Evolutionary conservation across 2,113 vertebrate genomes (phyloP).

Genomic region (Nerophis lumbriciformis): DNA sequence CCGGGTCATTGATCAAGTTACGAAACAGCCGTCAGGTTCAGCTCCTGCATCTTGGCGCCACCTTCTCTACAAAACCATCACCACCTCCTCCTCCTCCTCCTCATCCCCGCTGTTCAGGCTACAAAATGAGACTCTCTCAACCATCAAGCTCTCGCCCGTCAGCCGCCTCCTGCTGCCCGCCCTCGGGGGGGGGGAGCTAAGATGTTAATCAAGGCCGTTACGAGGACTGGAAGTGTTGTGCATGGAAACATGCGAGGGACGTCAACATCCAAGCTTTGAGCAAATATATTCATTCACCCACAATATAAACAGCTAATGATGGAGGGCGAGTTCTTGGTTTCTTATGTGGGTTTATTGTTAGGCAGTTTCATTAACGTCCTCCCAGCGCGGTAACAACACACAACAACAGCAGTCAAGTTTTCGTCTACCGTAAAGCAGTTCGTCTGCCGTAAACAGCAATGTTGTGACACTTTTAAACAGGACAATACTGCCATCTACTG

Average conservation of each 20-base stretch:
- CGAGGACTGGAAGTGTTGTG: conserved; percentile 1
- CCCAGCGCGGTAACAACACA: too few relatives aligned
- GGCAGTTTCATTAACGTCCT: too few relatives aligned
- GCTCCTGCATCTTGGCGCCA: neutral
- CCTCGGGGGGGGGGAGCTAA: conserved; percentile 21
- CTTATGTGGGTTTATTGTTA: too few relatives aligned
- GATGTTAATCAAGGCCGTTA: conserved; percentile 22
- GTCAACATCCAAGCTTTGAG: conserved; percentile 6
- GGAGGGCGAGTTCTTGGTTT: too few relatives aligned
- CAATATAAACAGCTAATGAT: too few relatives aligned
- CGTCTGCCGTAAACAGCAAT: too few relatives aligned
- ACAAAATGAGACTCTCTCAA: conserved; percentile 26
- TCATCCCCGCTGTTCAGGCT: neutral
- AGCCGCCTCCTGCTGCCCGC: conserved; percentile 15
- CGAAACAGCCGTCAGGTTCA: conserved; percentile 12
- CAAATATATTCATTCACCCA: neutral
- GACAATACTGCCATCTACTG: too few relatives aligned
- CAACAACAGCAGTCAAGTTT: too few relatives aligned
- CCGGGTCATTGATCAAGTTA: conserved; percentile 42
- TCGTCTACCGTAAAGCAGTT: too few relatives aligned
- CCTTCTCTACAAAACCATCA: neutral
- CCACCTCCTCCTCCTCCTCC: neutral
- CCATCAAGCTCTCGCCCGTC: conserved; percentile 12
- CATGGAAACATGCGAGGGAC: conserved; percentile 7
- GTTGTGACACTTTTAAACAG: too few relatives aligned